Evolutionary conservation across 1,140 invertebrate genomes (phyloP), one percentile per base, ranked within the genome.

Genomic region (Drosophila nigromelanica): DNA sequence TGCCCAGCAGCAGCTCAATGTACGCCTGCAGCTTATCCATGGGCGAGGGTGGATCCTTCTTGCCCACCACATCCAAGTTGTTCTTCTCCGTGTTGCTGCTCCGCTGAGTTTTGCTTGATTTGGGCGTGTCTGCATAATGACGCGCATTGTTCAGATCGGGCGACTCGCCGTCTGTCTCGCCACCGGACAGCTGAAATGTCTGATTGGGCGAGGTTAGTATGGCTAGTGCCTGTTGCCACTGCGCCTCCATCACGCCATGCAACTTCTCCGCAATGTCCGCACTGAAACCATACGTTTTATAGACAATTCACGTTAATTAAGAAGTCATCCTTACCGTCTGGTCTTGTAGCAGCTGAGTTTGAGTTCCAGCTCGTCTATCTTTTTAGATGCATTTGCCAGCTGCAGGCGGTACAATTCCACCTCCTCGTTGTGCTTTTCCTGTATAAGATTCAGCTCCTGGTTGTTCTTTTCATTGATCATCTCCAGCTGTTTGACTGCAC

Each of bases 361-460:
- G 21, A 93, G 91, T 90, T 96, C 94, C 8, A 96, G 87, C 39
- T 94, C 91, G 8, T 93, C 91, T 7, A 95, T 94, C 79, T 94
- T 95, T 78, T 96, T 95, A 1, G 93, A 91, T 5, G 93, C 93
- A 90, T 96, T 95, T 0, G 94, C 94, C 18, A 96, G 91, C 82
- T 96, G 95, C 51, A 95, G 80, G 35, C 95, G 93, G 77, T 93
- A 95, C 2, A 96, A 78, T 61, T 95, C 94, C 27, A 95, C 94
- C 80, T 96, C 95, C 89, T 96, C 95, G 81, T 93, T 94, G 64
- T 96, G 95, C 78, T 96, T 96, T 79, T 96, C 95, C 92, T 96
- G 95, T n/a, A 96, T 64, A 43, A 96, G 93, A 85, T 94, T 94
- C 30, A 96, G 92, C 91, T 97, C 96, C 45, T 95, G 90, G 75